phyloP scores from a whole-genome alignment of 2,113 vertebrate species.

The Sylvilagus bachmani region DNA sequence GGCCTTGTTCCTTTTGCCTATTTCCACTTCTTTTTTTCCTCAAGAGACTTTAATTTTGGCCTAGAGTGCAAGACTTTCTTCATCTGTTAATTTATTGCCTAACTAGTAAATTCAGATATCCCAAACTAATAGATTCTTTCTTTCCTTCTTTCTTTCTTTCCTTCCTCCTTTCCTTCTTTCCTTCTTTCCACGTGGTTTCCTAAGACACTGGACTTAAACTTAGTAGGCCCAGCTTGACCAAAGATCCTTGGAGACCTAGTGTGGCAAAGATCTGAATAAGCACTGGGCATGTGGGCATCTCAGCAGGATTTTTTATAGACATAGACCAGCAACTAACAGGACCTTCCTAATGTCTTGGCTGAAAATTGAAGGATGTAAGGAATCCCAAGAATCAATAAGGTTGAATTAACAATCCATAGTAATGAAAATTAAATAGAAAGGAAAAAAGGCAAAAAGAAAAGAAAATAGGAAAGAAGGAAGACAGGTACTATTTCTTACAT shows the following conservation, averaged over 20 bases:
- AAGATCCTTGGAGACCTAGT: not conserved
- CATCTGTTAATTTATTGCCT: not conserved
- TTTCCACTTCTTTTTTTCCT: not conserved
- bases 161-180: not conserved
- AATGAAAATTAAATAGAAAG: conserved; percentile 48
- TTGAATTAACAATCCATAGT: not conserved
- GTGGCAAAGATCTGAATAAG: not conserved
- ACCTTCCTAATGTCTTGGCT: not conserved
- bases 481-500: not conserved
- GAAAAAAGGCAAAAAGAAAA: not conserved
- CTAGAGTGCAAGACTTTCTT: not conserved
- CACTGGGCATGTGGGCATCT: not conserved
- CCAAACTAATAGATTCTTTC: not conserved
- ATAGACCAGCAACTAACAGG: not conserved
- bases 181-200: not conserved
- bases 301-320: not conserved
- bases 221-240: not conserved
- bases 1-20: not conserved
- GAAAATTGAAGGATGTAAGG: not conserved
- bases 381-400: not conserved
- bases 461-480: not conserved
- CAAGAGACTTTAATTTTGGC: conserved; percentile 35
- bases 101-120: not conserved
- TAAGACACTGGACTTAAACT: not conserved
- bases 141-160: not conserved